A percentile compares a stretch with the other conserved stretches of the same genome.
These are phyloP conservation scores for Nyctibius bracteatus DNA, from an alignment of 2,113 vertebrate genomes.

Conservation along the genomic window DNA sequence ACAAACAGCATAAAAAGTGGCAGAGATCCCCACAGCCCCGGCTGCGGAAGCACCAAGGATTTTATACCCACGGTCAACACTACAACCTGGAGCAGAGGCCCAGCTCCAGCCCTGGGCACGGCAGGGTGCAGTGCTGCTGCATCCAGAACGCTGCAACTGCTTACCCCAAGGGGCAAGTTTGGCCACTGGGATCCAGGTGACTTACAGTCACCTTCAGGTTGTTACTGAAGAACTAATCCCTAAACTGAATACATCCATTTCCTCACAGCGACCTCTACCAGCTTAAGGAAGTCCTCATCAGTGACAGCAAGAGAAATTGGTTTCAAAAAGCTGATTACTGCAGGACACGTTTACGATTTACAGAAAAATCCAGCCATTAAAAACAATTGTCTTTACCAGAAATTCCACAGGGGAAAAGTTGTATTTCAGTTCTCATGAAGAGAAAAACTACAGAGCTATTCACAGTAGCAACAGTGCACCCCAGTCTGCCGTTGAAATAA, in stretches of 20 bases:
- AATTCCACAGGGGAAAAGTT: slow-evolving; percentile 49
- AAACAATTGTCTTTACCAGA: slow-evolving; percentile 32
- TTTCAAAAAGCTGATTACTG: slow-evolving; percentile 44
- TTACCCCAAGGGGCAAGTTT: neutral
- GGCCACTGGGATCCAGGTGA: neutral
- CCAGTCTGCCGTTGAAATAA: neutral
- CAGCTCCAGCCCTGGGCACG: neutral
- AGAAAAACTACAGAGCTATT: slow-evolving; percentile 38
- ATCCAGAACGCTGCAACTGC: neutral
- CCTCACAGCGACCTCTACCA: neutral
- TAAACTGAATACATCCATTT: neutral
- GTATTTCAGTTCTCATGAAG: slow-evolving; percentile 32
- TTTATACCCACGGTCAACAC: rapidly evolving
- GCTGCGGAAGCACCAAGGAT: neutral
- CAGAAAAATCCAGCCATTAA: slow-evolving; percentile 27
- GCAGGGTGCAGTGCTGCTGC: neutral
- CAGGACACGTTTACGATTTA: neutral
- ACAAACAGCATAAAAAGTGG: neutral
- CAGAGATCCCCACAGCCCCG: neutral
- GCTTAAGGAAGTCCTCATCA: neutral
- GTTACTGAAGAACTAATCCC: neutral
- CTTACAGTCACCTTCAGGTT: neutral
- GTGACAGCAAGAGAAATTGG: neutral
- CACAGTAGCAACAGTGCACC: neutral
- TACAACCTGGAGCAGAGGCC: neutral